A percentile compares a stretch with the other conserved stretches of the same genome.
Evolutionary conservation across 2,113 vertebrate genomes (phyloP).

Genomic region (Regulus satrapa): DNA sequence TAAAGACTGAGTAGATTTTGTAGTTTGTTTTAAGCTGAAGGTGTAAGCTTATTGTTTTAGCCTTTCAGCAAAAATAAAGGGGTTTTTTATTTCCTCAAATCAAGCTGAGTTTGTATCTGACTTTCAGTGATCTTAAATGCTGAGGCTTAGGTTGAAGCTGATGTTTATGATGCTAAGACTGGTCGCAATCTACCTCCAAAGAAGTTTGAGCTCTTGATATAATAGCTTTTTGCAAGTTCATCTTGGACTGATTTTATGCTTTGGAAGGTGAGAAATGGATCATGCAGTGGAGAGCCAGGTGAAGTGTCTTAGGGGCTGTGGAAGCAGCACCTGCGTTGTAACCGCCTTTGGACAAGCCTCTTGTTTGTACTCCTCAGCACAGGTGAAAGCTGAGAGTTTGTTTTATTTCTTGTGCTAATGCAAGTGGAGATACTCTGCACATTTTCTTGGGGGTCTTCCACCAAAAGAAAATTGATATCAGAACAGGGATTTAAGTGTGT

Average conservation of each 20-base stretch:
- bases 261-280: background rate
- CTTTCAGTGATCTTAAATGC: background rate
- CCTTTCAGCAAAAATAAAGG: background rate
- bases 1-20: background rate
- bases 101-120: background rate
- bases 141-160: background rate
- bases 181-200: background rate
- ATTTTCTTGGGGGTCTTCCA: background rate
- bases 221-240: background rate
- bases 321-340: background rate
- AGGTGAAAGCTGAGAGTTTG: background rate
- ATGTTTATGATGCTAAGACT: background rate
- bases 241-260: background rate
- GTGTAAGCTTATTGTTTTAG: background rate
- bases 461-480: background rate
- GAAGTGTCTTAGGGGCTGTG: background rate
- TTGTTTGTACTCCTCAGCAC: background rate
- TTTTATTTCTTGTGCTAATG: background rate
- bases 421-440: accelerated
- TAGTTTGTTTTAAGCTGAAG: background rate
- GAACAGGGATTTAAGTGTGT: background rate
- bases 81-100: no score
- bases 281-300: background rate
- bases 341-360: background rate
- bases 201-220: background rate